Evolutionary conservation across 1,140 invertebrate species (phyloP).

Genomic region (Pachyrhynchus sulphureomaculatus): DNA sequence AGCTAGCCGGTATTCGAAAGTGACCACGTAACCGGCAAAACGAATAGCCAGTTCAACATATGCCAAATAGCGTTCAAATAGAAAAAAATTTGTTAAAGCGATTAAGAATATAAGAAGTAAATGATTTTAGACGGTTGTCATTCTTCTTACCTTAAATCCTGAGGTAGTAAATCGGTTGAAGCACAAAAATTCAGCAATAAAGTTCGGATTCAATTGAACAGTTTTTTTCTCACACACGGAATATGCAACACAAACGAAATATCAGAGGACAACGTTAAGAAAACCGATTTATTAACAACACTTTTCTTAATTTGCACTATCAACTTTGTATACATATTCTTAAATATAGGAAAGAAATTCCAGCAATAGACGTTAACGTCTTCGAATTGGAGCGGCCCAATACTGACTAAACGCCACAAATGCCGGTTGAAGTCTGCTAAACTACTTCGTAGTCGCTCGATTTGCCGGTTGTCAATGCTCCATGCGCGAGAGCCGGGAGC

Average conservation of each 20-base stretch:
- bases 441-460: background rate
- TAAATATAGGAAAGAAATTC: slow-evolving; percentile 36
- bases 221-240: slow-evolving; percentile 53
- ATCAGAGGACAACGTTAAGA: slow-evolving; percentile 41
- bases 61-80: too few species aligned
- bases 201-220: slow-evolving; percentile 38
- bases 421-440: slow-evolving; percentile 11
- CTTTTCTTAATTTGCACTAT: slow-evolving; percentile 48
- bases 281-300: slow-evolving; percentile 45
- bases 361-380: slow-evolving; percentile 29
- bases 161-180: slow-evolving; percentile 45
- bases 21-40: slow-evolving; percentile 4
- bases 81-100: too few species aligned
- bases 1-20: too few species aligned
- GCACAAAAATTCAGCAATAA: slow-evolving; percentile 12
- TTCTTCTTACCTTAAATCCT: slow-evolving; percentile 34
- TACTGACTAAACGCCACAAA: slow-evolving; percentile 28
- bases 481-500: slow-evolving; percentile 6
- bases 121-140: background rate
- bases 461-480: slow-evolving; percentile 7
- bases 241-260: slow-evolving; percentile 48
- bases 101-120: too few species aligned
- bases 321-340: slow-evolving; percentile 52
- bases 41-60: too few species aligned
- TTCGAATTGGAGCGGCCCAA: slow-evolving; percentile 28